Conservation (phyloP, 2,797 vertebrate species). For the Molothrus aeneus region DNA sequence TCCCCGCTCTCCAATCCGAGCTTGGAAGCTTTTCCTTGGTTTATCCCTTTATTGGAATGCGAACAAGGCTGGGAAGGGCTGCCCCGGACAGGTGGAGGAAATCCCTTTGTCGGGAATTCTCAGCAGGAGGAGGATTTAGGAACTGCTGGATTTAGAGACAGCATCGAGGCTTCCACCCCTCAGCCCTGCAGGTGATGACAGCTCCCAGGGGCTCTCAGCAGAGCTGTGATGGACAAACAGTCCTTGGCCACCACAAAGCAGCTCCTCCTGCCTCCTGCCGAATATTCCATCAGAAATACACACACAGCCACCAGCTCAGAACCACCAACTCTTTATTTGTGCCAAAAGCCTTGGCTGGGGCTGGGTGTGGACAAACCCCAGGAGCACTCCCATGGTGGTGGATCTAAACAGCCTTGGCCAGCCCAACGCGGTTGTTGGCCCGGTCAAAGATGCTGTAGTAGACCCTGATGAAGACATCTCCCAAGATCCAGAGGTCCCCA, state of each 20-base stretch:
- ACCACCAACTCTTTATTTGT: neutral
- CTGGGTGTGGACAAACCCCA: neutral
- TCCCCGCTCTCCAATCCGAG: accelerated
- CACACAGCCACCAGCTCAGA: neutral
- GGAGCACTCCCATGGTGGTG: accelerated
- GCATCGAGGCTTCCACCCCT: neutral
- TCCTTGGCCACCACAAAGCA: neutral
- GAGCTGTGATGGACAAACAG: accelerated
- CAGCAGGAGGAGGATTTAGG: neutral
- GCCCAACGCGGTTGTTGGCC: constrained; percentile 70
- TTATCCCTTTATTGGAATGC: accelerated
- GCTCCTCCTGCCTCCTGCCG: neutral
- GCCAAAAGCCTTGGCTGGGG: accelerated
- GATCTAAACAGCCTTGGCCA: constrained; percentile 2
- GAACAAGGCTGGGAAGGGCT: neutral
- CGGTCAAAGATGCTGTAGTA: constrained; percentile 79
- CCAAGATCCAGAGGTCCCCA: constrained; percentile 75
- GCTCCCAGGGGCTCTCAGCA: neutral
- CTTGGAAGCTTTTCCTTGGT: neutral
- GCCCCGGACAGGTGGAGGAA: neutral
- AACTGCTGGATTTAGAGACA: neutral
- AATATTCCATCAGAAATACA: neutral
- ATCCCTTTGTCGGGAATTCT: neutral
- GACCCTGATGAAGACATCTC: constrained; percentile 78
- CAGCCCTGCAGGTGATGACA: accelerated